Evolutionary conservation across 2,797 vertebrate genomes (phyloP).

Genomic region (Pelodytes ibericus): DNA sequence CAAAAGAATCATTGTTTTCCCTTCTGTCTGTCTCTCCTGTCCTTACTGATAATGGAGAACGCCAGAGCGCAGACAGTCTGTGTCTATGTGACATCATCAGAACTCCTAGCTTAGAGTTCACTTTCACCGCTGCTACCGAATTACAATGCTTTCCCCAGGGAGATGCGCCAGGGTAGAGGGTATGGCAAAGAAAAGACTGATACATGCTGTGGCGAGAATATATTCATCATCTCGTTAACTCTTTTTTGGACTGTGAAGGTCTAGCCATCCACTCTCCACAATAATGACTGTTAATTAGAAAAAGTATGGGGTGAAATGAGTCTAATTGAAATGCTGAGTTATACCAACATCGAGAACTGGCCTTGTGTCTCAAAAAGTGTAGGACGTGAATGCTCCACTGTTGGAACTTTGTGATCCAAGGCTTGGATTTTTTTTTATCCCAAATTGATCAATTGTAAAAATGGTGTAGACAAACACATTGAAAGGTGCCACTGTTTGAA

Average conservation of each 20-base stretch:
- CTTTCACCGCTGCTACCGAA: slow-evolving; percentile 40
- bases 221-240: not conserved
- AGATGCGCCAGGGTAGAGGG: slow-evolving; percentile 25
- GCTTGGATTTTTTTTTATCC: too few relatives aligned
- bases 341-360: too few relatives aligned
- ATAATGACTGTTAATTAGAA: not conserved
- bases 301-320: not conserved
- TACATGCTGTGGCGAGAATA: not conserved
- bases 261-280: not conserved
- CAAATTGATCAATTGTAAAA: too few relatives aligned
- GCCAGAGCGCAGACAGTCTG: slow-evolving; percentile 24
- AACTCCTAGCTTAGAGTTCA: slow-evolving; percentile 15
- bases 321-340: too few relatives aligned
- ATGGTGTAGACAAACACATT: too few relatives aligned
- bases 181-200: not conserved
- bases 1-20: slow-evolving; percentile 20
- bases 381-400: too few relatives aligned
- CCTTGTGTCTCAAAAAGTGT: too few relatives aligned
- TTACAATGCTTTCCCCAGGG: slow-evolving; percentile 34
- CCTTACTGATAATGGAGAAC: slow-evolving; percentile 19
- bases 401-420: too few relatives aligned
- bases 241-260: not conserved
- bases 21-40: not conserved
- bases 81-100: slow-evolving; percentile 36
- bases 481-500: too few relatives aligned